These are phyloP conservation scores for Galleria mellonella DNA, from an alignment of 1,140 invertebrate genomes.

Conservation along the genomic window DNA sequence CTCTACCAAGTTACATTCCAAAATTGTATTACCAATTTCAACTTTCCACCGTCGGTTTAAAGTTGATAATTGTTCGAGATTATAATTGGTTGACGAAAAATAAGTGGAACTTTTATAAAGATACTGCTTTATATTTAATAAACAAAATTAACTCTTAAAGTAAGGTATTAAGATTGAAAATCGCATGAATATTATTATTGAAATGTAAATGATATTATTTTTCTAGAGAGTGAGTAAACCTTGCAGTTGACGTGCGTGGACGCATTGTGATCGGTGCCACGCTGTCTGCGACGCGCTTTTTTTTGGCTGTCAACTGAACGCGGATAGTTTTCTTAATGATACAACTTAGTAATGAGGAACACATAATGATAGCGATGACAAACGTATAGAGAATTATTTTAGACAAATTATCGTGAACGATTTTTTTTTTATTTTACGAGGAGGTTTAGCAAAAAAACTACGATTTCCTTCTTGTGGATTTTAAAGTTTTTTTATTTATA, in stretches of 20 bases:
- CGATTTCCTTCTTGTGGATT: too few relatives aligned
- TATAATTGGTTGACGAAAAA: too few relatives aligned
- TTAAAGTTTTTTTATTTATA: too few relatives aligned
- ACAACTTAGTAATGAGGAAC: slow-evolving; percentile 6
- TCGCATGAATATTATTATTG: not conserved
- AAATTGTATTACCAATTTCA: not conserved
- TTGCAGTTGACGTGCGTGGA: slow-evolving; percentile 10
- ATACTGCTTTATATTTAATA: not conserved
- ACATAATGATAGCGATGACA: slow-evolving; percentile 8
- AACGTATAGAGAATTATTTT: not conserved
- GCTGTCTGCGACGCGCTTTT: slow-evolving; percentile 44
- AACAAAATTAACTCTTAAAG: not conserved
- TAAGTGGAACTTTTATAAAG: not conserved
- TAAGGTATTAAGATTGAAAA: not conserved
- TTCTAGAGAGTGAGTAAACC: slow-evolving; percentile 29
- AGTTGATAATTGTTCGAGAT: not conserved
- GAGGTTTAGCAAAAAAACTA: too few relatives aligned
- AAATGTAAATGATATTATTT: slow-evolving; percentile 19
- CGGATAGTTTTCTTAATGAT: slow-evolving; percentile 46
- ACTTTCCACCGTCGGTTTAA: not conserved
- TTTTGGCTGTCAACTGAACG: slow-evolving; percentile 26
- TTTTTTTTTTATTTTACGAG: too few relatives aligned
- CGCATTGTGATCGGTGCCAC: slow-evolving; percentile 47
- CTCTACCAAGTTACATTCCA: slow-evolving; percentile 11
- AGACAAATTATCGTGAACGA: too few relatives aligned